phyloP scores from a whole-genome alignment of 2,797 vertebrate species.

The Poeciliopsis gracilis region DNA sequence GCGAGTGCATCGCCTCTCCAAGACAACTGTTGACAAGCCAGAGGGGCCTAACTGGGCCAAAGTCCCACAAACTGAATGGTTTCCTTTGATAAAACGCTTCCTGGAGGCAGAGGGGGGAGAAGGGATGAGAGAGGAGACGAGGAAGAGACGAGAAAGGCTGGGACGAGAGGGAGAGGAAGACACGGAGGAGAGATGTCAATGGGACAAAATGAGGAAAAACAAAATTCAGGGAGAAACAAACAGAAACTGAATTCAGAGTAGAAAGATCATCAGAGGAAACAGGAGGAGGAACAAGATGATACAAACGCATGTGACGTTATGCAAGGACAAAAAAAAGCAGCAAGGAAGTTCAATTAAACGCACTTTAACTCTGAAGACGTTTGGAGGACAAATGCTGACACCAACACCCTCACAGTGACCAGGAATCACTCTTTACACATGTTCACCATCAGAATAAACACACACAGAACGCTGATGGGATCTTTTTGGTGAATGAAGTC shows the following conservation, averaged over 20 bases:
- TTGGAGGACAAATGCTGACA: not conserved
- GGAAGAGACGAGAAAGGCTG: not conserved
- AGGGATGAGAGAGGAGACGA: not conserved
- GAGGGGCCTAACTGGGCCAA: conserved; percentile 51
- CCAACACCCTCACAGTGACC: not conserved
- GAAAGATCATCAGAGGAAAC: not conserved
- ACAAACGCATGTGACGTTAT: not conserved
- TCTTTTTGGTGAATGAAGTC: not conserved
- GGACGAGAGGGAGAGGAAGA: conserved; percentile 23
- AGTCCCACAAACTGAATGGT: conserved; percentile 54
- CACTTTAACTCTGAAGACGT: not conserved
- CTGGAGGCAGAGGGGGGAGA: conserved; percentile 49
- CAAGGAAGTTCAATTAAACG: not conserved
- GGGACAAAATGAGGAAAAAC: conserved; percentile 33
- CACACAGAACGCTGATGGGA: not conserved
- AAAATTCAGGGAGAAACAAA: conserved; percentile 9
- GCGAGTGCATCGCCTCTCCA: conserved; percentile 56
- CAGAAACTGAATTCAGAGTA: conserved; percentile 9
- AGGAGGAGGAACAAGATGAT: not conserved
- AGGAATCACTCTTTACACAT: not conserved
- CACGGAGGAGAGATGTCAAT: conserved; percentile 27
- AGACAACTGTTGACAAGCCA: conserved; percentile 66
- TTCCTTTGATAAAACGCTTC: conserved; percentile 62
- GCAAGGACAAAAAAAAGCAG: not conserved
- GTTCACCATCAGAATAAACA: not conserved